A percentile compares a stretch with the other conserved stretches of the same genome.
These are phyloP conservation scores for Helogale parvula DNA, from an alignment of 2,113 vertebrate species.

Conservation along the genomic window DNA sequence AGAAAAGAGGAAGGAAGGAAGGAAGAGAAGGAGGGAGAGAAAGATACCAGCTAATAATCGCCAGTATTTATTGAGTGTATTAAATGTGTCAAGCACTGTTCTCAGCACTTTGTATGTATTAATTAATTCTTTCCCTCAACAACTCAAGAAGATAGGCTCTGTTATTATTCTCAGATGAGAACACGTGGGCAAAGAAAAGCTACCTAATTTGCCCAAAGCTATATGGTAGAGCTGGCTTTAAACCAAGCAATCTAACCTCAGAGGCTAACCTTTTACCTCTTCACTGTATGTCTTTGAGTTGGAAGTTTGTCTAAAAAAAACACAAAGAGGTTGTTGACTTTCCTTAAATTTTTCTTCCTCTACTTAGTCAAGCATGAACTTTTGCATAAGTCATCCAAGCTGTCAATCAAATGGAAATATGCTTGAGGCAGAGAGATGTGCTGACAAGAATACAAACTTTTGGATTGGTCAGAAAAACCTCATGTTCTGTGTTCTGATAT, in stretches of 20 bases:
- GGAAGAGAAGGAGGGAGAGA: neutral
- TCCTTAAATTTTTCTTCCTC: neutral
- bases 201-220: neutral
- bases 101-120: neutral
- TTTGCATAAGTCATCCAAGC: neutral
- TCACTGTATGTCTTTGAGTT: neutral
- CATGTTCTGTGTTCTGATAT: neutral
- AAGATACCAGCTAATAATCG: neutral
- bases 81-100: neutral
- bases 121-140: neutral
- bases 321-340: neutral
- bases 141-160: neutral
- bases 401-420: neutral
- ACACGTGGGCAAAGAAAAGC: neutral
- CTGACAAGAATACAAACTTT: constrained; percentile 14
- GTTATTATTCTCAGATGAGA: neutral
- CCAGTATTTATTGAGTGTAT: neutral
- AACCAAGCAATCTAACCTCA: neutral
- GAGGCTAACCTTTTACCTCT: neutral
- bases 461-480: neutral
- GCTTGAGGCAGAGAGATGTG: neutral
- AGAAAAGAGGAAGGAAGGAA: neutral
- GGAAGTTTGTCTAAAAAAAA: neutral
- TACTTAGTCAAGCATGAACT: neutral
- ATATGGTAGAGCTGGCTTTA: neutral